These are phyloP conservation scores for Sminthurinus aureus DNA, from an alignment of 2,888 invertebrate species.

Conservation along the genomic window DNA sequence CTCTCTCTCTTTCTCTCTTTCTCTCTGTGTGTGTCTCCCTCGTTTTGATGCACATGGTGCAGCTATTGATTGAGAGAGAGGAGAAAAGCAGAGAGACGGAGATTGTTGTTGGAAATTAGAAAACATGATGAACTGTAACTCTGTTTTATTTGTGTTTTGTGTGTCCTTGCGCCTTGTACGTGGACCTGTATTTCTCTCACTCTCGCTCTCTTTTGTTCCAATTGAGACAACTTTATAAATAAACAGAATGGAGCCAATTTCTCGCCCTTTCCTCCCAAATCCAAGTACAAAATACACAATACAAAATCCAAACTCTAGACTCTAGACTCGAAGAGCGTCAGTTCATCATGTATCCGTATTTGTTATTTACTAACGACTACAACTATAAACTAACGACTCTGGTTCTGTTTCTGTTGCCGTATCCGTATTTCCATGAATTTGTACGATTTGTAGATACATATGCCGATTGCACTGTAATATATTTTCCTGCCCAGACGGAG, in stretches of 20 bases:
- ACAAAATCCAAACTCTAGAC: too few relatives aligned
- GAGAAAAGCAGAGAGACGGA: neutral
- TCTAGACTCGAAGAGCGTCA: too few relatives aligned
- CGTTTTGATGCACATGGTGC: constrained; percentile 31
- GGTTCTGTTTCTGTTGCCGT: neutral
- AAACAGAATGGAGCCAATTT: constrained; percentile 29
- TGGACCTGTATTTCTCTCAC: neutral
- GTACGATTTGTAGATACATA: neutral
- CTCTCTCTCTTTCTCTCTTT: too few relatives aligned
- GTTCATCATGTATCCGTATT: too few relatives aligned
- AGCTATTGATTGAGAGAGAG: constrained; percentile 25
- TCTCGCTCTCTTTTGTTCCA: neutral
- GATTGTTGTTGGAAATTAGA: neutral
- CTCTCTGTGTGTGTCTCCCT: constrained; percentile 10
- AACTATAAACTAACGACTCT: neutral
- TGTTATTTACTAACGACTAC: too few relatives aligned
- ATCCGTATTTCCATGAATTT: neutral
- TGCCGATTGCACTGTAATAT: too few relatives aligned
- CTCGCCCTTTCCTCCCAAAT: neutral
- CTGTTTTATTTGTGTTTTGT: neutral
- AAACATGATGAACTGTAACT: constrained; percentile 1
- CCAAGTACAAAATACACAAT: too few relatives aligned
- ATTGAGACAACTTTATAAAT: constrained; percentile 14
- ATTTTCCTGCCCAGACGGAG: too few relatives aligned
- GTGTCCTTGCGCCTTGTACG: neutral